Base-by-base conservation (phyloP, 1,140 invertebrate species). In the Trachymyrmex septentrionalis region DNA sequence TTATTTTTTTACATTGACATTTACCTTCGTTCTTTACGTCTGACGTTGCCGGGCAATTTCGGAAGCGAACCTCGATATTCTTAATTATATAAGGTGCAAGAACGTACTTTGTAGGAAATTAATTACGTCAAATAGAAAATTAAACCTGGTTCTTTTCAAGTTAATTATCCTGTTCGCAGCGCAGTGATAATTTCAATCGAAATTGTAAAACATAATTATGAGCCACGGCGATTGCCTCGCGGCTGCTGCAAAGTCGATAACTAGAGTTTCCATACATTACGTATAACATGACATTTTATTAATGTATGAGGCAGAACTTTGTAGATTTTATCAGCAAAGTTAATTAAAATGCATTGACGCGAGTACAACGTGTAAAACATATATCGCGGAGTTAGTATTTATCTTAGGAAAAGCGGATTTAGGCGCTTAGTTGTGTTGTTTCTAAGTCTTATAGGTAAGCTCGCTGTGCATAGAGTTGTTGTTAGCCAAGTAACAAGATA, bases 81-180 rank as follows among this genome's bases (percentile, higher is more conserved):
- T 53, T 66, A 85, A 85, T 85, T 85, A 78, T 73, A 72, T 78
- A 85, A 85, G 59, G 16, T n/a, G 59, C 27, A 55, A 57, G 9
- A 5, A 10, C 24, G 24, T 61, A 84, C 63, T 87, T 55, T 34
- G 85, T 87, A 72, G 72, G 64, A 90, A 90, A 90, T 76, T 90
- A 90, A 90, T 90, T 90, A 90, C 66, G 73, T 59, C 73, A 85
- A 63, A 76, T 82, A 82, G 88, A 57, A 87, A 90, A 89, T 90
- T 90, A 85, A 89, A 90, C 87, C 85, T 67, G 44, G 38, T 53
- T 48, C 9, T 89, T 84, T 89, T 89, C 67, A 63, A 64, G 63
- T 81, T 89, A 86, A 89, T 89, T 89, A 86, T 85, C 61, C 63
- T 48, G 66, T 85, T 85, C 55, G 71, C 67, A 72, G 38, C 53